Conservation (phyloP, 1,140 invertebrate species). For the Tenebrio molitor region DNA sequence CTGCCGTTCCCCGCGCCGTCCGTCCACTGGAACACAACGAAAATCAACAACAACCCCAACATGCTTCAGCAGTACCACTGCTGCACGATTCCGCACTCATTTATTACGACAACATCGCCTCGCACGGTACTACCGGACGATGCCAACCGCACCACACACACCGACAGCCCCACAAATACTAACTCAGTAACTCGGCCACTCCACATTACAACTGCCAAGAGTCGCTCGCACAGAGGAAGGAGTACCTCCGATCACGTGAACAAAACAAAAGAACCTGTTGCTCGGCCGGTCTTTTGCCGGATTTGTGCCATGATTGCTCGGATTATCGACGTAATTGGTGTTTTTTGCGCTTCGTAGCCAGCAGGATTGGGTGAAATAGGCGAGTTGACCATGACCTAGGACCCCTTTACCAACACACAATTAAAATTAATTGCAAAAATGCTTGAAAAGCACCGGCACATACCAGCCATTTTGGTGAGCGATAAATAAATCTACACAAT, state of each 20-base stretch:
- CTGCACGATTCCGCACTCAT: neutral
- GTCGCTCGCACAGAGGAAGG: neutral
- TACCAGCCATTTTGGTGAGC: too few relatives aligned
- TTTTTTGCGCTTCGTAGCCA: neutral
- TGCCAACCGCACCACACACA: too few relatives aligned
- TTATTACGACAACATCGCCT: neutral
- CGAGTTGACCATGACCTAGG: conserved; percentile 18
- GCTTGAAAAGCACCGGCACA: too few relatives aligned
- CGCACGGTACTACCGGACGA: too few relatives aligned
- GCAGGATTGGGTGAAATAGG: neutral
- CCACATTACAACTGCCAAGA: neutral
- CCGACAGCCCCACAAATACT: too few relatives aligned
- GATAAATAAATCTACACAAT: too few relatives aligned
- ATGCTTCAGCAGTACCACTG: conserved; percentile 3
- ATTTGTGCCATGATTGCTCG: conserved; percentile 17
- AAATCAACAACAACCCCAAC: conserved; percentile 10
- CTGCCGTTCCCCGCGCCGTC: neutral
- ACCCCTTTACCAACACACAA: neutral
- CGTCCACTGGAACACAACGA: neutral
- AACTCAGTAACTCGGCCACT: neutral
- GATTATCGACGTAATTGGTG: conserved; percentile 17
- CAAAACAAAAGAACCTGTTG: conserved; percentile 38
- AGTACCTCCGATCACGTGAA: conserved; percentile 30
- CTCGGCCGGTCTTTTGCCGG: neutral
- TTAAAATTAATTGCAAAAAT: conserved; percentile 12